Evolutionary conservation across 2,113 vertebrate species (phyloP), one percentile per base, ranked within the genome.

Genomic region (Tretioscincus oriximinensis): DNA sequence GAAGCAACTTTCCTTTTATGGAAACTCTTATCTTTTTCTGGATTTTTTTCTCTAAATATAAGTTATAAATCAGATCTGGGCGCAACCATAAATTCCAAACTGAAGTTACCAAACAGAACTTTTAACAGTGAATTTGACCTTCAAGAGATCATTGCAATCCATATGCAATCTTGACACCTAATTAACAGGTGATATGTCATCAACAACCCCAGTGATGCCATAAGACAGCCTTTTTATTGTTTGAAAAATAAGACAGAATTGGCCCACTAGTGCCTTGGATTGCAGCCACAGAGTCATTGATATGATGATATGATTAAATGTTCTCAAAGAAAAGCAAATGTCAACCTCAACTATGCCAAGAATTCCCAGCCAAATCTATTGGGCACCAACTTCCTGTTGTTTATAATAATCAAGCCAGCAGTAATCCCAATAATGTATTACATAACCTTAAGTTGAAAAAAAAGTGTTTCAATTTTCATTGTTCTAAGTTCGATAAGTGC

Each of bases 301-400:
- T 88, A 90, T 87, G 78, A 88, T 90, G 87, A 91, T 60, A 58
- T 73, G 54, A 85, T 84, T 85, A 24, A 78, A 67, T 72, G 87
- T 86, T 88, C 88, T 82, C 81, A 81, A 90, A 87, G 89, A 88
- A 47, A 78, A 85, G 72, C 90, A 92, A 90, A 86, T 92, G 87
- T 81, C 80, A 67, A 78, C 78, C 83, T 89, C 73, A 76, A 86
- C 86, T 73, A 71, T 85, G 73, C 70, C 83, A 88, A 26, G 47
- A 1, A 5, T 47, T 41, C 83, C 74, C 75, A 94, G 91, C 81
- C 86, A 91, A 66, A 66, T 90, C 86, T 61, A 77, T 12, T 88
- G 80, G 85, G 84, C 68, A 29, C 0, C 0, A 26, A 74, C 82
- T 85, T 81, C 86, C 54, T 41, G 74, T 75, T 78, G 64, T 65